phyloP scores from a whole-genome alignment of 2,797 vertebrate genomes.

The Helostoma temminkii region DNA sequence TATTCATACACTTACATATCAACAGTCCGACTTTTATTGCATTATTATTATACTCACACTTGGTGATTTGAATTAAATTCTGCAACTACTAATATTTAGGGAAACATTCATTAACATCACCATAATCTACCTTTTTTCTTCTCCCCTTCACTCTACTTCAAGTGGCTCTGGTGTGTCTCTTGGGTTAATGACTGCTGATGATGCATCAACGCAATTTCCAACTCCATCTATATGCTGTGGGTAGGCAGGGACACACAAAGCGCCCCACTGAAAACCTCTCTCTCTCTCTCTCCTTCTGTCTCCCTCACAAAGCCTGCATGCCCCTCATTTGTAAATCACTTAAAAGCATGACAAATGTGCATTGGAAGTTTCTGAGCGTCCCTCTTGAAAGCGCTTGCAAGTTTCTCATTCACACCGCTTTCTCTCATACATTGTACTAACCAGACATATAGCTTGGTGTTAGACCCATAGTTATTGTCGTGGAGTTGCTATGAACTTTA shows the following conservation, averaged over 20 bases:
- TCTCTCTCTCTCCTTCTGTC: constrained; percentile 33
- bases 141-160: constrained; percentile 15
- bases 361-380: constrained; percentile 77
- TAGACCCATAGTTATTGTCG: constrained; percentile 35
- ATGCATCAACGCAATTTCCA: constrained; percentile 77
- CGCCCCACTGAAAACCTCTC: constrained; percentile 54
- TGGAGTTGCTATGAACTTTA: constrained; percentile 41
- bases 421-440: constrained; percentile 62
- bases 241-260: constrained; percentile 74
- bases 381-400: constrained; percentile 59
- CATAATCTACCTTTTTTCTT: constrained; percentile 1
- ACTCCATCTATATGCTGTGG: constrained; percentile 70
- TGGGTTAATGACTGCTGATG: constrained; percentile 76
- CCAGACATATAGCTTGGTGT: constrained; percentile 51
- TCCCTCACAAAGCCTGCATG: constrained; percentile 76
- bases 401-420: constrained; percentile 61
- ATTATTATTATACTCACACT: not conserved
- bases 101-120: not conserved
- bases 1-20: not conserved
- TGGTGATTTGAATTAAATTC: not conserved
- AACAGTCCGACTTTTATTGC: not conserved
- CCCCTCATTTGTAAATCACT: constrained; percentile 82
- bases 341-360: constrained; percentile 83
- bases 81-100: constrained; percentile 3
- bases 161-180: constrained; percentile 66